These are phyloP conservation scores for Drosophila buzzatii DNA, from an alignment of 2,888 invertebrate species.

Conservation along the genomic window DNA sequence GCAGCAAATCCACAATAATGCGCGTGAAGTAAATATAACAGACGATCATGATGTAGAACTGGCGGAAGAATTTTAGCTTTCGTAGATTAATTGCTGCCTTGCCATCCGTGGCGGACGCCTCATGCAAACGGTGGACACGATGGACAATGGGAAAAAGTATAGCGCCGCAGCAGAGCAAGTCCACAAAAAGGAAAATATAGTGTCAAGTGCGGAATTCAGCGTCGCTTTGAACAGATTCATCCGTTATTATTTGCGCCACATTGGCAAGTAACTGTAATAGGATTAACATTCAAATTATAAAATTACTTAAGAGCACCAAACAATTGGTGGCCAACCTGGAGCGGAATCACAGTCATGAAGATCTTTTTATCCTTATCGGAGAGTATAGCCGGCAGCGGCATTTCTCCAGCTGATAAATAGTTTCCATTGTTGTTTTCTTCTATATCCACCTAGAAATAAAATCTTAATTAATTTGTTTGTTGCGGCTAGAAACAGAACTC, in stretches of 20 bases:
- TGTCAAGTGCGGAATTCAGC: slow-evolving; percentile 96
- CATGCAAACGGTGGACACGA: slow-evolving; percentile 96
- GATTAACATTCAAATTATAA: neutral
- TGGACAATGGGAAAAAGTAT: slow-evolving; percentile 99
- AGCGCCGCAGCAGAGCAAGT: slow-evolving; percentile 97
- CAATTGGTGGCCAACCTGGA: slow-evolving; percentile 89
- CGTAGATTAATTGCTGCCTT: slow-evolving; percentile 97
- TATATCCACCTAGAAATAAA: slow-evolving; percentile 90
- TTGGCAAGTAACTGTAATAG: slow-evolving; percentile 94
- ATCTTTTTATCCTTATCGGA: slow-evolving; percentile 98
- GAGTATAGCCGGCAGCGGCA: slow-evolving; percentile 96
- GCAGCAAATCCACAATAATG: slow-evolving; percentile 96
- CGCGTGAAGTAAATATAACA: slow-evolving; percentile 99
- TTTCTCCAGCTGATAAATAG: slow-evolving; percentile 97
- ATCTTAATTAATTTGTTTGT: neutral
- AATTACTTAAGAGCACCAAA: neutral
- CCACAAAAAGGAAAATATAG: slow-evolving; percentile 96
- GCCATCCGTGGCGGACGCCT: slow-evolving; percentile 97
- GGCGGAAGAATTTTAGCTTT: slow-evolving; percentile 97
- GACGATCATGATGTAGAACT: slow-evolving; percentile 99
- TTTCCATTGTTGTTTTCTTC: slow-evolving; percentile 94
- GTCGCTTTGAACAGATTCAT: slow-evolving; percentile 97
- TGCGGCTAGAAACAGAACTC: slow-evolving; percentile 78
- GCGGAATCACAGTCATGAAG: slow-evolving; percentile 98
- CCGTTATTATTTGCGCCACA: slow-evolving; percentile 98